These are phyloP conservation scores for Naso thynnoides DNA, from an alignment of 2,797 vertebrate species.

Conservation along the genomic window DNA sequence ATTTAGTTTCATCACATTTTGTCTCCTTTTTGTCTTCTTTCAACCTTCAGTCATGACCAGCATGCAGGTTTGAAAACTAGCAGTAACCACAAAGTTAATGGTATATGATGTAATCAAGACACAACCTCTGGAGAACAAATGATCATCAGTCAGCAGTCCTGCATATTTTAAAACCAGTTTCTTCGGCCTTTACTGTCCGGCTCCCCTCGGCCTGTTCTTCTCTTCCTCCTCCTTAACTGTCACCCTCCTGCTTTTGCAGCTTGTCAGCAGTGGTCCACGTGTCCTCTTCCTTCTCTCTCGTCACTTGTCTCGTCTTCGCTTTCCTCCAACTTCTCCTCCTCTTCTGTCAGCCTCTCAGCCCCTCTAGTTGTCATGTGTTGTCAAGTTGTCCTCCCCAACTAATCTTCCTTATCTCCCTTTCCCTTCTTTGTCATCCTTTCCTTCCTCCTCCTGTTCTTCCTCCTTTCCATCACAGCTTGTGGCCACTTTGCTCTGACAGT, in stretches of 20 bases:
- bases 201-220: background rate
- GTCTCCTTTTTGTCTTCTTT: no score
- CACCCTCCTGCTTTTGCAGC: conserved; percentile 23
- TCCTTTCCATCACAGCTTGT: conserved; percentile 47
- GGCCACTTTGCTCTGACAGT: conserved; percentile 57
- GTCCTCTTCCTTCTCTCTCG: conserved; percentile 32
- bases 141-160: background rate
- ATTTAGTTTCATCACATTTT: background rate
- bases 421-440: conserved; percentile 1
- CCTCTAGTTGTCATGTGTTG: conserved; percentile 38
- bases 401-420: conserved; percentile 31
- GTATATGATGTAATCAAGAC: background rate
- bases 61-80: no score
- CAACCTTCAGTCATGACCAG: no score
- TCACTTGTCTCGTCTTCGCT: conserved; percentile 14
- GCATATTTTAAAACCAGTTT: background rate
- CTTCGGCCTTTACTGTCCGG: background rate
- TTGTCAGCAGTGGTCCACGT: conserved; percentile 23
- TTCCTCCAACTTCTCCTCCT: conserved; percentile 28
- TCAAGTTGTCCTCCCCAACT: conserved; percentile 33
- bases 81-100: background rate
- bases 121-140: background rate
- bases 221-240: conserved; percentile 1
- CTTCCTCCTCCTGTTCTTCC: conserved; percentile 11
- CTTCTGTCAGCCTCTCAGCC: conserved; percentile 27